Conservation (phyloP, 2,113 vertebrate genomes). For the Zapus hudsonius region DNA sequence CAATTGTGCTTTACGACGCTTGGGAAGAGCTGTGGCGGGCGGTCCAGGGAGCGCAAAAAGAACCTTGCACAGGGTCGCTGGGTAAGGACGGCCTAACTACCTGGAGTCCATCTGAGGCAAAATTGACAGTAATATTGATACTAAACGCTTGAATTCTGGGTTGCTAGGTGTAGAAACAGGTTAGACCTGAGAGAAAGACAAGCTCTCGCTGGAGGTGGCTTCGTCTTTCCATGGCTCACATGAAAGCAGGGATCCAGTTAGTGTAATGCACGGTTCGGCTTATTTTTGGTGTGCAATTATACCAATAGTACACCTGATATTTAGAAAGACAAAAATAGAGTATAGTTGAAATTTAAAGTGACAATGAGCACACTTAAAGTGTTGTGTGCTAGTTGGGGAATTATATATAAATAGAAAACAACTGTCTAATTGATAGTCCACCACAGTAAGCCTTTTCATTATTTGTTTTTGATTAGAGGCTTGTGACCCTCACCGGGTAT, state of each 20-base stretch:
- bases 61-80: conserved; percentile 77
- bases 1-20: conserved; percentile 85
- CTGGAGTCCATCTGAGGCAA: conserved; percentile 66
- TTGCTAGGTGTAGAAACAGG: neutral
- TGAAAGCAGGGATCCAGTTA: conserved; percentile 68
- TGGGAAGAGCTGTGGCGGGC: conserved; percentile 80
- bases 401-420: conserved; percentile 70
- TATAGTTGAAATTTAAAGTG: conserved; percentile 83
- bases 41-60: conserved; percentile 77
- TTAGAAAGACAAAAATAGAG: conserved; percentile 67
- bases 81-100: conserved; percentile 67
- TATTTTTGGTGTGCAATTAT: conserved; percentile 84
- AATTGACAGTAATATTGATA: neutral
- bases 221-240: conserved; percentile 9
- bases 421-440: conserved; percentile 65
- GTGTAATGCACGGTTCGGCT: conserved; percentile 85
- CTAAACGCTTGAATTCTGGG: conserved; percentile 48
- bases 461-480: conserved; percentile 50
- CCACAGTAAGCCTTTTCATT: conserved; percentile 43
- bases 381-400: neutral
- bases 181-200: neutral
- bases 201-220: neutral
- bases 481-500: conserved; percentile 71
- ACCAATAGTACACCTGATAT: conserved; percentile 81
- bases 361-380: conserved; percentile 75